Evolutionary conservation across 2,888 invertebrate genomes (phyloP).

Genomic region (Seira musarum): DNA sequence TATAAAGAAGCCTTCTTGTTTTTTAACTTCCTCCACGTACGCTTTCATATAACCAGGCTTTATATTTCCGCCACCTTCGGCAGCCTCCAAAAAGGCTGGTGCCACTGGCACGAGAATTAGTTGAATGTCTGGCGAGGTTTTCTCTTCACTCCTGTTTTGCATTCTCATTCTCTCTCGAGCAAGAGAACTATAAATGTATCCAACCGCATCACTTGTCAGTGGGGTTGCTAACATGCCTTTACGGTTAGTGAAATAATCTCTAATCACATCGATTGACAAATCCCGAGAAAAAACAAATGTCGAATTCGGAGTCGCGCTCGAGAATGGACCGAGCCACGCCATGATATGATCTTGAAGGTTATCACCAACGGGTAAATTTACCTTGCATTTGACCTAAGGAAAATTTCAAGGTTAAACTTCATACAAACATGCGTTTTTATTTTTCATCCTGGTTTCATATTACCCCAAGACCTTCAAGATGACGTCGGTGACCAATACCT

Average conservation of each 20-base stretch:
- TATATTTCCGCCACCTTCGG: slow-evolving; percentile 11
- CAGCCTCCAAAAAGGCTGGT: not conserved
- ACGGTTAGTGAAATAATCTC: slow-evolving; percentile 45
- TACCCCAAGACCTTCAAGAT: slow-evolving; percentile 53
- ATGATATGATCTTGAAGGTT: slow-evolving; percentile 62
- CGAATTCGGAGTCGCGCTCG: not conserved
- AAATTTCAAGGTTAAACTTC: not conserved
- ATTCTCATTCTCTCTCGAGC: slow-evolving; percentile 9
- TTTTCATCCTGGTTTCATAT: too few relatives aligned
- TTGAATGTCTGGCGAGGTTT: slow-evolving; percentile 37
- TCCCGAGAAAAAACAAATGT: slow-evolving; percentile 51
- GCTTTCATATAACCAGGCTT: slow-evolving; percentile 37
- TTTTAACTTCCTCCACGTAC: slow-evolving; percentile 28
- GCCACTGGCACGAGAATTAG: not conserved
- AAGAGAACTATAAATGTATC: slow-evolving; percentile 39
- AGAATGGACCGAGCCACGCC: slow-evolving; percentile 40
- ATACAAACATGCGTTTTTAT: too few relatives aligned
- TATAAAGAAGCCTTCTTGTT: slow-evolving; percentile 52
- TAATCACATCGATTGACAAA: slow-evolving; percentile 36
- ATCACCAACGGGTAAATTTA: slow-evolving; percentile 62
- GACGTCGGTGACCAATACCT: slow-evolving; percentile 53
- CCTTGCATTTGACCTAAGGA: slow-evolving; percentile 53
- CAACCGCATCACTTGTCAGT: slow-evolving; percentile 28
- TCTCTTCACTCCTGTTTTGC: not conserved
- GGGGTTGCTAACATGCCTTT: slow-evolving; percentile 47